Evolutionary conservation across 1,140 invertebrate genomes (phyloP).

Genomic region (Nomia melanderi): DNA sequence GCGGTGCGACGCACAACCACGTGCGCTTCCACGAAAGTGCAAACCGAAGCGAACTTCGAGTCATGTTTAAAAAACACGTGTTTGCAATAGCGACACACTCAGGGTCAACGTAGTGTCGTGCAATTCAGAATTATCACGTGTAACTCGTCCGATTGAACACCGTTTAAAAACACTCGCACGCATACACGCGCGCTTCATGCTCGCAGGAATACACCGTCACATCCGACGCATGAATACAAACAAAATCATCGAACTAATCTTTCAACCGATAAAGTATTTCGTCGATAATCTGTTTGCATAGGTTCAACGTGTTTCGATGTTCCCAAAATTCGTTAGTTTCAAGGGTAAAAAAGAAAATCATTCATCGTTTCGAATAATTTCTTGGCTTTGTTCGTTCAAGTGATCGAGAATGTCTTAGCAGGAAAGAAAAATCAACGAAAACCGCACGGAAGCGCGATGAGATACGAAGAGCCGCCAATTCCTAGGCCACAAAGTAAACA

Average conservation of each 20-base stretch:
- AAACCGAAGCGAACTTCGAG: constrained; percentile 5
- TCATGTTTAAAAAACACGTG: constrained; percentile 11
- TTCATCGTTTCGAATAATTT: too few species aligned
- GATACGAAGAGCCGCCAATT: constrained; percentile 17
- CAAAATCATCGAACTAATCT: neutral
- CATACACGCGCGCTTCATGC: too few species aligned
- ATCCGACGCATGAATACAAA: neutral
- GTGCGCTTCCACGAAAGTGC: constrained; percentile 29
- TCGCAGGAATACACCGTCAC: too few species aligned
- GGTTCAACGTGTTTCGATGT: neutral
- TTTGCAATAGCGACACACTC: constrained; percentile 1
- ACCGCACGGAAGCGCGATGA: neutral
- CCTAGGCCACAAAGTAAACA: constrained; percentile 18
- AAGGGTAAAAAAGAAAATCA: too few species aligned
- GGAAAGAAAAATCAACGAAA: neutral
- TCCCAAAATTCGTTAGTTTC: too few species aligned
- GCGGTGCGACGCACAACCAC: constrained; percentile 18
- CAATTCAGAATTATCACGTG: constrained; percentile 5
- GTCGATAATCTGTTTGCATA: neutral
- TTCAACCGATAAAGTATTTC: neutral
- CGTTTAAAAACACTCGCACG: neutral
- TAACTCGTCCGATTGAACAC: neutral
- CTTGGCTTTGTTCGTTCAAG: neutral
- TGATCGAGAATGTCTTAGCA: neutral
- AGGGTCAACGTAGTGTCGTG: constrained; percentile 20